Conservation (phyloP, 1,140 invertebrate species). For the Glomeris maerens region DNA sequence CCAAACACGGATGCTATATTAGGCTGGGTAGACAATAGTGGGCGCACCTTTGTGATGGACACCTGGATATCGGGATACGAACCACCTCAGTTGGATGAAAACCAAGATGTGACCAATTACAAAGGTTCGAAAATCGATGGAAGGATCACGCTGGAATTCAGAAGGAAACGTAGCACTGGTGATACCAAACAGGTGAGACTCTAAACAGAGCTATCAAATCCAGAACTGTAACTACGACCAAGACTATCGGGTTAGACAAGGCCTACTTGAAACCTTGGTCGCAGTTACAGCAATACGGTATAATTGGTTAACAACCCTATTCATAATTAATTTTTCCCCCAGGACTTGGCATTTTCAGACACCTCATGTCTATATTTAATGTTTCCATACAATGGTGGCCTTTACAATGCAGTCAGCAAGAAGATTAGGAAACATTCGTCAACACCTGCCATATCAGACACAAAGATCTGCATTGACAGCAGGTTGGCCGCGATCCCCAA, state of each 20-base stretch:
- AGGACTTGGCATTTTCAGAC: conserved; percentile 69
- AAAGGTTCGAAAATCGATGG: conserved; percentile 57
- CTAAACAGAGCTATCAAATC: no score
- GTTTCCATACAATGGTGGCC: conserved; percentile 71
- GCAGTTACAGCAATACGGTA: no score
- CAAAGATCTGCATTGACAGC: conserved; percentile 60
- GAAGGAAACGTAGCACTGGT: conserved; percentile 55
- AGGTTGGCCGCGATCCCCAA: no score
- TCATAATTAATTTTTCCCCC: conserved; percentile 17
- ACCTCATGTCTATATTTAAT: conserved; percentile 71
- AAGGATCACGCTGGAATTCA: conserved; percentile 61
- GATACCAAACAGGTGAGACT: conserved; percentile 37
- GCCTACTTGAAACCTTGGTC: no score
- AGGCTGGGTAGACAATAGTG: conserved; percentile 63
- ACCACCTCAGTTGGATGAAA: conserved; percentile 49
- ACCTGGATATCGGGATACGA: conserved; percentile 51
- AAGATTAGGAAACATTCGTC: conserved; percentile 66
- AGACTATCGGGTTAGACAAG: no score
- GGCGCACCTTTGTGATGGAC: conserved; percentile 70
- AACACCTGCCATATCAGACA: conserved; percentile 57
- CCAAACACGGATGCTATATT: conserved; percentile 67
- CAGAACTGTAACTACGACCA: no score
- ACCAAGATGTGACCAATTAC: conserved; percentile 56
- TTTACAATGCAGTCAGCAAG: conserved; percentile 66
- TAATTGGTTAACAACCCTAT: conserved; percentile 1